phyloP scores from a whole-genome alignment of 2,113 vertebrate species.

The Gallinago jamesoni region DNA sequence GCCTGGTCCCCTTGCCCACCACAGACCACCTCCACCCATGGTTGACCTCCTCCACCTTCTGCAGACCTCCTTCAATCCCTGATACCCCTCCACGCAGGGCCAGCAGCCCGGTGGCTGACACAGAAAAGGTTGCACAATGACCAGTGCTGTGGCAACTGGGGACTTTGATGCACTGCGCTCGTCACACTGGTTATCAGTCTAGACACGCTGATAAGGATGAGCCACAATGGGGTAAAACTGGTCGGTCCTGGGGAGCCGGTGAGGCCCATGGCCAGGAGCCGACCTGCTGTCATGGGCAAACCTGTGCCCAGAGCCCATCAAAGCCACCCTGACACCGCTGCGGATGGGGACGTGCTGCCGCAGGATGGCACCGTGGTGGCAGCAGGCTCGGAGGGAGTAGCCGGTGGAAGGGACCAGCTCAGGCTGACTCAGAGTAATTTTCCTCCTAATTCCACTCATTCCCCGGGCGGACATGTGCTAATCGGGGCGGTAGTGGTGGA shows the following conservation, averaged over 20 bases:
- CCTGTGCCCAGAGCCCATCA: background rate
- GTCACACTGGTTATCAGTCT: rapidly evolving
- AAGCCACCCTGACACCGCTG: background rate
- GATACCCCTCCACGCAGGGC: rapidly evolving
- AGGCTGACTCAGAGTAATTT: constrained; percentile 20
- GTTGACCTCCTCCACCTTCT: background rate
- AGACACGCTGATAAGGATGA: rapidly evolving
- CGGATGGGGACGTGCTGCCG: background rate
- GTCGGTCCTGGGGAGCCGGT: background rate
- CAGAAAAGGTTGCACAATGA: background rate
- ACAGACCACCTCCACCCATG: rapidly evolving
- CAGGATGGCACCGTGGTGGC: background rate
- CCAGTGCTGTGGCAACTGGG: rapidly evolving
- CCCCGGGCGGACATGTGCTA: rapidly evolving
- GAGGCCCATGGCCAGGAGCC: background rate
- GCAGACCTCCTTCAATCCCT: background rate
- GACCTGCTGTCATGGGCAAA: rapidly evolving
- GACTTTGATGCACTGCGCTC: rapidly evolving
- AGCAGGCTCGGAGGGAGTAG: background rate
- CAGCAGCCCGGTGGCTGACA: background rate
- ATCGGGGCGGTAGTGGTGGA: background rate
- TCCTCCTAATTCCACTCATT: background rate
- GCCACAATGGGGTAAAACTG: background rate
- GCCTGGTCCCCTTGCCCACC: background rate
- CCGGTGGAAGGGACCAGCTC: background rate